Evolutionary conservation across 2,888 invertebrate genomes (phyloP).

Genomic region (Neuroscelio doddi): DNA sequence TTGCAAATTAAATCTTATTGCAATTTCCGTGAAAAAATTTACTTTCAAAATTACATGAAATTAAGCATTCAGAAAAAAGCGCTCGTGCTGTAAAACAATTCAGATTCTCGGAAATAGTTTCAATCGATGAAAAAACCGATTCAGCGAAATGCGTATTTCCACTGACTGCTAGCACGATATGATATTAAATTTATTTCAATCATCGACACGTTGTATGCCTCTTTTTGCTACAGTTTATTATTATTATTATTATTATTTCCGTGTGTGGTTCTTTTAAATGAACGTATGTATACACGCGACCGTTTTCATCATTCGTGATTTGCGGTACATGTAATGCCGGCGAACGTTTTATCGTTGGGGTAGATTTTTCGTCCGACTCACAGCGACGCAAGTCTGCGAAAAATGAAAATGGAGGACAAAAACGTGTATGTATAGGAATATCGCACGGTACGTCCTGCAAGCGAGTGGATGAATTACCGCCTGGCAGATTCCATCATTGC

Average conservation of each 20-base stretch:
- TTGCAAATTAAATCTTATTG: no score
- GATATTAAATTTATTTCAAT: slow-evolving; percentile 45
- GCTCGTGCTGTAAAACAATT: neutral
- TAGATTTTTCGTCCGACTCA: slow-evolving; percentile 36
- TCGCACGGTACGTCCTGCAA: neutral
- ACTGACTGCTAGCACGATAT: slow-evolving; percentile 10
- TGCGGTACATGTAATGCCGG: slow-evolving; percentile 39
- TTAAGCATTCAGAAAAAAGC: no score
- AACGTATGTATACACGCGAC: slow-evolving; percentile 18
- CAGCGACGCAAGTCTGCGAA: slow-evolving; percentile 30
- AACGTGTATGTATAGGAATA: slow-evolving; percentile 26
- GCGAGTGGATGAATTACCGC: slow-evolving; percentile 63
- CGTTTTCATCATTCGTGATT: slow-evolving; percentile 43
- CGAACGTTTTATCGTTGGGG: slow-evolving; percentile 39
- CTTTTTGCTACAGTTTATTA: slow-evolving; percentile 22
- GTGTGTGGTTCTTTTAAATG: slow-evolving; percentile 17
- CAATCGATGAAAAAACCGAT: slow-evolving; percentile 15
- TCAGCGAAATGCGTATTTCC: slow-evolving; percentile 17
- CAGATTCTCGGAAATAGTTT: neutral
- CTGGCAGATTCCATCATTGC: slow-evolving; percentile 62
- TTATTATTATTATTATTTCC: slow-evolving; percentile 15
- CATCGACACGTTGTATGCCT: slow-evolving; percentile 31
- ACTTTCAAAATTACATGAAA: no score
- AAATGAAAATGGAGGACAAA: slow-evolving; percentile 50
- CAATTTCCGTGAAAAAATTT: no score